Evolutionary conservation across 2,113 vertebrate genomes (phyloP).

Genomic region (Myotis yumanensis): DNA sequence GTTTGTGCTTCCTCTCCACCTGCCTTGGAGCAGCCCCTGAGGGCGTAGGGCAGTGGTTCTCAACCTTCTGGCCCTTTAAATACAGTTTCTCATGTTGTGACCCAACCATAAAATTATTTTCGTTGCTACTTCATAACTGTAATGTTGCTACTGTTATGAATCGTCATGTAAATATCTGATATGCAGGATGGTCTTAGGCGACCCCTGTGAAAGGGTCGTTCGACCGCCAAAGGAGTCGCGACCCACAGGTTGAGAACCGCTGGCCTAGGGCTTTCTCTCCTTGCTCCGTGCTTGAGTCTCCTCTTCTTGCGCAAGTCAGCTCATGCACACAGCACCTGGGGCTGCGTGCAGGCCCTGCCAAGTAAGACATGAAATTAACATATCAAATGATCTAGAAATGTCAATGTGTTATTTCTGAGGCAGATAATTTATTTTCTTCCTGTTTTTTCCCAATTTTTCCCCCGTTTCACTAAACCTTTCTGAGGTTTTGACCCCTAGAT

Average conservation of each 20-base stretch:
- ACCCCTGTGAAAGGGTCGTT: too few relatives aligned
- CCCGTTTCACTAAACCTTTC: neutral
- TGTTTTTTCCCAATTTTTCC: neutral
- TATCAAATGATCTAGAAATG: constrained; percentile 9
- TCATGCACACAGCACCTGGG: neutral
- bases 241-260: too few relatives aligned
- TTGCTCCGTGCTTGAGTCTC: neutral
- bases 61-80: too few relatives aligned
- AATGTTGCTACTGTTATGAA: too few relatives aligned
- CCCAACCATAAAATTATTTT: too few relatives aligned
- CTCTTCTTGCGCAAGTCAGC: neutral
- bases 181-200: too few relatives aligned
- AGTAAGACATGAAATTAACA: neutral
- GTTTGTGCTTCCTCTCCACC: neutral
- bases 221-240: too few relatives aligned
- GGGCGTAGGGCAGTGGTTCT: neutral
- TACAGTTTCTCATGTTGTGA: too few relatives aligned
- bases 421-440: neutral
- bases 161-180: too few relatives aligned
- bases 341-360: neutral
- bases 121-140: too few relatives aligned
- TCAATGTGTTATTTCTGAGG: neutral
- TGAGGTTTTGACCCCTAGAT: neutral
- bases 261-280: neutral
- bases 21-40: neutral